These are phyloP conservation scores for Lathamus discolor DNA, from an alignment of 2,113 vertebrate genomes.

Conservation along the genomic window DNA sequence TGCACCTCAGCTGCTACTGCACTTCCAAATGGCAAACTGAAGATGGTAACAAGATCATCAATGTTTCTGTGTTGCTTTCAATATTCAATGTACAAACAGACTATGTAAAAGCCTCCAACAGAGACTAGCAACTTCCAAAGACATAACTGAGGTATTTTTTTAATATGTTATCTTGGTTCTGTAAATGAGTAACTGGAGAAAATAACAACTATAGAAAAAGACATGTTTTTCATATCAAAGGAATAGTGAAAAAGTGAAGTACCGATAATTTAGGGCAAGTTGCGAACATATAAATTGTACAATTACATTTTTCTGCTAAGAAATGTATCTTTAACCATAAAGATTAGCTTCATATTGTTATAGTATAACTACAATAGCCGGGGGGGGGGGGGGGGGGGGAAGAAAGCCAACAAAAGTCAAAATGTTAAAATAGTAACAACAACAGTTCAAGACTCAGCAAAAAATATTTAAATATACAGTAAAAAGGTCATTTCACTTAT, in stretches of 20 bases:
- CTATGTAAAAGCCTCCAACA: not conserved
- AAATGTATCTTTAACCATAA: not conserved
- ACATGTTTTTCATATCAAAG: not conserved
- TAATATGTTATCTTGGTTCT: not conserved
- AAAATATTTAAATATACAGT: not conserved
- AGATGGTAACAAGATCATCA: not conserved
- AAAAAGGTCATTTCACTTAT: not conserved
- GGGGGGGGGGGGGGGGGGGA: accelerated
- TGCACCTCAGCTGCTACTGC: not conserved
- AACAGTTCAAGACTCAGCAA: not conserved
- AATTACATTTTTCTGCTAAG: not conserved
- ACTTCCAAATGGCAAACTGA: not conserved
- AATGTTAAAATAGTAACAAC: not conserved
- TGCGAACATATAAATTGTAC: not conserved
- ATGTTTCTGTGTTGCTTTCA: not conserved
- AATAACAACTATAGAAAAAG: not conserved
- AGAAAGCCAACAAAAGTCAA: not conserved
- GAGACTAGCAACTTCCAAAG: not conserved
- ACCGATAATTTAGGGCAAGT: not conserved
- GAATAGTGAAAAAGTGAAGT: not conserved
- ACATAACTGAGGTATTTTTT: no score
- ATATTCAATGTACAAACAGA: not conserved
- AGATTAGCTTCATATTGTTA: not conserved
- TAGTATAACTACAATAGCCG: not conserved
- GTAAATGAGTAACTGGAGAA: not conserved